Conservation (phyloP, 2,113 vertebrate species). For the Cynocephalus volans region DNA sequence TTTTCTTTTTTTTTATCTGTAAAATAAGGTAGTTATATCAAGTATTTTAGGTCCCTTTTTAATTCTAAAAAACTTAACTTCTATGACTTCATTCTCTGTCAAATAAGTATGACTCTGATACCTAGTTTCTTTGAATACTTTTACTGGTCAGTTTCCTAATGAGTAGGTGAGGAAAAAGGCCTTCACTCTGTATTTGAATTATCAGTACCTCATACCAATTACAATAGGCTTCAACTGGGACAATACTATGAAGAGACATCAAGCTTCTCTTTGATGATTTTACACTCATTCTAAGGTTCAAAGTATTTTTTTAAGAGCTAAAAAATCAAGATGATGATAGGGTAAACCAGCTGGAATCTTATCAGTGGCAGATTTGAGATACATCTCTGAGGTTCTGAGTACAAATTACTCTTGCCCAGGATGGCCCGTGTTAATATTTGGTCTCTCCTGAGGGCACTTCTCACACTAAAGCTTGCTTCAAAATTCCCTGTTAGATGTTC, state of each 20-base stretch:
- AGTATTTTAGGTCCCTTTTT: background rate
- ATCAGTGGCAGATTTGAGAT: background rate
- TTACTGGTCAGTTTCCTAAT: background rate
- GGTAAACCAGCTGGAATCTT: background rate
- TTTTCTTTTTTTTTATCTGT: background rate
- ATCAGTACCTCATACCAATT: background rate
- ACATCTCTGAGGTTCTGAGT: background rate
- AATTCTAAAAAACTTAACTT: background rate
- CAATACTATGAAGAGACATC: background rate
- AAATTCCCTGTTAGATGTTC: background rate
- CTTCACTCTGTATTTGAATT: conserved; percentile 14
- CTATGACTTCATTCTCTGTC: background rate
- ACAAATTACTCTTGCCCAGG: background rate
- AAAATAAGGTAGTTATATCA: background rate
- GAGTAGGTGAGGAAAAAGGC: background rate
- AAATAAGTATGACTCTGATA: background rate
- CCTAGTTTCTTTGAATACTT: background rate
- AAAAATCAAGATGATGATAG: background rate
- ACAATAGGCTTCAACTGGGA: background rate
- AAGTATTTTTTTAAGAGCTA: background rate
- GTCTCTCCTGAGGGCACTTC: background rate
- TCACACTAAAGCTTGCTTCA: conserved; percentile 30
- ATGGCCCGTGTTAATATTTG: background rate
- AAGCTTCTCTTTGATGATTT: conserved; percentile 15
- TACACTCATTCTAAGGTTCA: background rate